A percentile compares a stretch with the other conserved stretches of the same genome.
These are phyloP conservation scores for Drosophila equinoxialis DNA, from an alignment of 1,140 invertebrate species.

Conservation along the genomic window DNA sequence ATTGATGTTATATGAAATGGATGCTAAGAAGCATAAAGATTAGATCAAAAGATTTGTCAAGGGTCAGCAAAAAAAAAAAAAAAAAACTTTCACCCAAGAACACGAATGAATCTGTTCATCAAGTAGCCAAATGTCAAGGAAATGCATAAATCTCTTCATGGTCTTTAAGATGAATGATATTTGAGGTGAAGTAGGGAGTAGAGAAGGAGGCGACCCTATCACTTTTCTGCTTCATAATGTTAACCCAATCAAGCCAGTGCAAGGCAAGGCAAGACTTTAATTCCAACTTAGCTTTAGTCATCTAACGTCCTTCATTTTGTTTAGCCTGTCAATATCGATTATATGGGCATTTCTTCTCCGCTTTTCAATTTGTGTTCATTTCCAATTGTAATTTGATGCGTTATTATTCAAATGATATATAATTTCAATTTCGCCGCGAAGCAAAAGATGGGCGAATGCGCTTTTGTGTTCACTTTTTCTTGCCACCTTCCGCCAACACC, in stretches of 20 bases:
- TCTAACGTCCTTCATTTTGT: conserved; percentile 5
- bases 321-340: conserved; percentile 8
- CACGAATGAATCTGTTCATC: too few relatives aligned
- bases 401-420: conserved; percentile 80
- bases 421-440: conserved; percentile 45
- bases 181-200: too few relatives aligned
- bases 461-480: conserved; percentile 58
- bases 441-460: conserved; percentile 18
- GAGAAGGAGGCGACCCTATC: too few relatives aligned
- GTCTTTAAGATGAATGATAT: too few relatives aligned
- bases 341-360: neutral
- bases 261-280: neutral
- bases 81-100: neutral
- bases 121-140: too few relatives aligned
- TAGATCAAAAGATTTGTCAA: conserved; percentile 8
- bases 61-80: neutral
- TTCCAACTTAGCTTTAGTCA: neutral
- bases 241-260: neutral
- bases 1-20: conserved; percentile 6
- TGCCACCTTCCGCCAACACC: conserved; percentile 47
- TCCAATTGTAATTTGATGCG: conserved; percentile 66
- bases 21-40: conserved; percentile 11
- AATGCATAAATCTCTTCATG: too few relatives aligned
- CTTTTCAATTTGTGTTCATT: neutral
- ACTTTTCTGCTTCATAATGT: too few relatives aligned